Evolutionary conservation across 2,888 invertebrate genomes (phyloP).

Genomic region (Kuschelorhynchus macadamiae): DNA sequence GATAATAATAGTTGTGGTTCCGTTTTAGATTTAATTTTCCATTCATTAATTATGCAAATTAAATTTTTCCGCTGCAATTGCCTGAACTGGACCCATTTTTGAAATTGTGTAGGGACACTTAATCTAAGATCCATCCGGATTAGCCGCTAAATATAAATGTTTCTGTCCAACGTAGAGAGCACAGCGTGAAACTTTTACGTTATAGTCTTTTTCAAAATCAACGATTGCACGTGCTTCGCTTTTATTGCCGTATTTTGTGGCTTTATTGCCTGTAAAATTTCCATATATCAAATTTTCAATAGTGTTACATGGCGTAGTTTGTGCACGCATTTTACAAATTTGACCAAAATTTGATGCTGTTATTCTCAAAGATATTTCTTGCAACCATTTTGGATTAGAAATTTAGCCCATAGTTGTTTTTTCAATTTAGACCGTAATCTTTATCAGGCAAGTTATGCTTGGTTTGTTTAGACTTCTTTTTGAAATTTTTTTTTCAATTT

Average conservation of each 20-base stretch:
- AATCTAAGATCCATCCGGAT: slow-evolving; percentile 4
- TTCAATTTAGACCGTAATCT: not conserved
- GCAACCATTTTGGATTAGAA: not conserved
- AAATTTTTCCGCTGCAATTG: not conserved
- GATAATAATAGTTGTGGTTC: slow-evolving; percentile 17
- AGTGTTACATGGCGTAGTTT: slow-evolving; percentile 8
- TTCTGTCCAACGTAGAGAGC: not conserved
- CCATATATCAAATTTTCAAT: slow-evolving; percentile 28
- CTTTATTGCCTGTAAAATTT: slow-evolving; percentile 25
- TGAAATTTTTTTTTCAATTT: too few species aligned
- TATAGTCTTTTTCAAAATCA: slow-evolving; percentile 12
- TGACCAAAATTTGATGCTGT: slow-evolving; percentile 37
- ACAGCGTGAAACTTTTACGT: slow-evolving; percentile 15
- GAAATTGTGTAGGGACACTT: not conserved
- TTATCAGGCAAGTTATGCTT: too few species aligned
- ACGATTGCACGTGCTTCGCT: slow-evolving; percentile 31
- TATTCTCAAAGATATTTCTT: slow-evolving; percentile 13
- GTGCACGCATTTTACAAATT: slow-evolving; percentile 33
- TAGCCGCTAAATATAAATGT: not conserved
- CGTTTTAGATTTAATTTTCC: not conserved
- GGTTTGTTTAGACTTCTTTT: too few species aligned
- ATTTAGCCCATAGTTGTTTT: slow-evolving; percentile 1
- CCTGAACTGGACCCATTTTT: not conserved
- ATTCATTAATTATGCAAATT: not conserved
- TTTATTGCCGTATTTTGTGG: slow-evolving; percentile 23